Base-by-base conservation (phyloP, 2,113 vertebrate species). In the Phodopus roborovskii region DNA sequence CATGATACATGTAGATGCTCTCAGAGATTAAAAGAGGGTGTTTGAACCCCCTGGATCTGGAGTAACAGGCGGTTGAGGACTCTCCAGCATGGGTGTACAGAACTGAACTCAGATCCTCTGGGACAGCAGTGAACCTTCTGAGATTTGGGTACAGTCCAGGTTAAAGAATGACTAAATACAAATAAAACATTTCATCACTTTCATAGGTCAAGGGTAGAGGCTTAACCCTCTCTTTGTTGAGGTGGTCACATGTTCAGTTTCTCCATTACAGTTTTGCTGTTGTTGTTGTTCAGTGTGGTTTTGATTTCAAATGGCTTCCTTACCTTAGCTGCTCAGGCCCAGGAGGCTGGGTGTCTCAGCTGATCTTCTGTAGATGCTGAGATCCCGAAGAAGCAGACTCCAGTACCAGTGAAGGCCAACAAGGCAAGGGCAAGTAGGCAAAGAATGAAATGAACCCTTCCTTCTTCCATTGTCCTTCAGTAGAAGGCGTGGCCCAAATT, bases 211-310 rank as follows among this genome's bases (percentile, higher is more conserved):
- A 97, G 94, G 98, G 96, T 98, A 98, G 98, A 98, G 92, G 96
- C 97, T 98, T 97, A 97, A 96, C 84, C 60, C 24, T 82, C 78
- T 98, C 98, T 97, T 97, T 97, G 96, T 97, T 94, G 96, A 98
- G 97, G 96, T 98, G 94, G 97, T 98, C 97, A 96, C 98, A 60
- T 98, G 98, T 98, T 98, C 94, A 97, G 45, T 93, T 94, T 98
- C 95, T 98, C 95, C 95, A 97, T 95, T 97, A 97, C 73, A 97
- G 89, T 94, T 94, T 88, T 94, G 45, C 45, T 70, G 20, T 42
- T 77, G 74, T 30, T 77, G 73, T 30, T 96, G 88, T 98, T 84
- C 96, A 78, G 42, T 16, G 88, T 95, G 95, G 73, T 56, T 98
- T 92, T 97, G 83, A 90, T 95, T 90, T 93, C 71, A 94, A 24